A percentile compares a stretch with the other conserved stretches of the same genome.
phyloP scores from a whole-genome alignment of 1,140 invertebrate species.

The Apocrypta bakeri region DNA sequence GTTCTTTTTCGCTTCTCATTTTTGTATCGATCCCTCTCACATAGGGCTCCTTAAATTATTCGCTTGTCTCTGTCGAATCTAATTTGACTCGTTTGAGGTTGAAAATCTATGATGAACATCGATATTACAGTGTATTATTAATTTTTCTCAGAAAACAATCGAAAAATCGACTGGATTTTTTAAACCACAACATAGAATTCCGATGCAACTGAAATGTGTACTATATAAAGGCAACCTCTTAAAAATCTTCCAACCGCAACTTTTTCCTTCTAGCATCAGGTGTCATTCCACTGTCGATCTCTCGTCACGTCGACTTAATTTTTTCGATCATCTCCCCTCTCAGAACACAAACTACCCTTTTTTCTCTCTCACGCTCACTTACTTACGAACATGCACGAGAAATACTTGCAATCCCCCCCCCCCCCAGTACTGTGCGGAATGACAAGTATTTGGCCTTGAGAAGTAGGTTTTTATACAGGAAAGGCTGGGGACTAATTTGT shows the following conservation, averaged over 20 bases:
- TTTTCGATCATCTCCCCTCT: constrained; percentile 8
- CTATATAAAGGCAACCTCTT: no score
- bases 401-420: no score
- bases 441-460: constrained; percentile 32
- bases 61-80: background rate
- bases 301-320: constrained; percentile 1
- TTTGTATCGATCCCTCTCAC: background rate
- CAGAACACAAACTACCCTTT: background rate
- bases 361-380: background rate
- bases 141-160: no score
- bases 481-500: no score
- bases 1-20: no score
- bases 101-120: background rate
- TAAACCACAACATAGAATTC: no score
- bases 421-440: no score
- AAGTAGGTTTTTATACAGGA: no score
- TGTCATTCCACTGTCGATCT: constrained; percentile 32
- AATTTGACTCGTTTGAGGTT: background rate
- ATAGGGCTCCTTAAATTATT: background rate
- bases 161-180: no score
- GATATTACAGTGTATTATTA: no score
- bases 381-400: no score
- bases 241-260: background rate
- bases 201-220: no score
- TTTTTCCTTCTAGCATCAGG: background rate